Evolutionary conservation across 1,140 invertebrate species (phyloP).

Genomic region (Tetragnatha versicolor): DNA sequence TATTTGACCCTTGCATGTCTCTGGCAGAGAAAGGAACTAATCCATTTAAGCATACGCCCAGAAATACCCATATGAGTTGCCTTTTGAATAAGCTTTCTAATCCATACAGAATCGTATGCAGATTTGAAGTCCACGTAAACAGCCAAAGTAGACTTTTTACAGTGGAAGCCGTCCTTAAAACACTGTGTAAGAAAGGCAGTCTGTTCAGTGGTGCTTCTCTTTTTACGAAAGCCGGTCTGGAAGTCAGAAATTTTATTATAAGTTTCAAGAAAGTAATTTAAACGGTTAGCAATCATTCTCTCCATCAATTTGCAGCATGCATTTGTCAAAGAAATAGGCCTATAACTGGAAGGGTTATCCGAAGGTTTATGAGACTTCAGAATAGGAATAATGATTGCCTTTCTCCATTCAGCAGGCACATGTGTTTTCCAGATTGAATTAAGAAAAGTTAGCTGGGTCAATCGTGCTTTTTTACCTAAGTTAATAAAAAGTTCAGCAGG

Average conservation of each 20-base stretch:
- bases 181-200: background rate
- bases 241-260: background rate
- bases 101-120: slow-evolving; percentile 23
- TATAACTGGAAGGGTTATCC: background rate
- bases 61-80: background rate
- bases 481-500: background rate
- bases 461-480: background rate
- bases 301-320: slow-evolving; percentile 23
- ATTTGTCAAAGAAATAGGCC: slow-evolving; percentile 3
- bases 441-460: background rate
- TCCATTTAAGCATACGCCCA: no score
- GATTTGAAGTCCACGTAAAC: slow-evolving; percentile 40
- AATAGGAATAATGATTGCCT: no score
- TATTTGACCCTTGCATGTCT: background rate
- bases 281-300: slow-evolving; percentile 17
- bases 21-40: background rate
- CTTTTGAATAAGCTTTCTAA: background rate
- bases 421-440: background rate
- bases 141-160: slow-evolving; percentile 26
- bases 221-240: background rate
- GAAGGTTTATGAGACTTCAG: no score
- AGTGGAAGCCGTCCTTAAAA: slow-evolving; percentile 24
- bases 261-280: background rate
- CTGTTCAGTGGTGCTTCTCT: background rate
- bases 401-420: slow-evolving; percentile 12